phyloP scores from a whole-genome alignment of 1,140 invertebrate genomes.

The Lanistes nyassanus region DNA sequence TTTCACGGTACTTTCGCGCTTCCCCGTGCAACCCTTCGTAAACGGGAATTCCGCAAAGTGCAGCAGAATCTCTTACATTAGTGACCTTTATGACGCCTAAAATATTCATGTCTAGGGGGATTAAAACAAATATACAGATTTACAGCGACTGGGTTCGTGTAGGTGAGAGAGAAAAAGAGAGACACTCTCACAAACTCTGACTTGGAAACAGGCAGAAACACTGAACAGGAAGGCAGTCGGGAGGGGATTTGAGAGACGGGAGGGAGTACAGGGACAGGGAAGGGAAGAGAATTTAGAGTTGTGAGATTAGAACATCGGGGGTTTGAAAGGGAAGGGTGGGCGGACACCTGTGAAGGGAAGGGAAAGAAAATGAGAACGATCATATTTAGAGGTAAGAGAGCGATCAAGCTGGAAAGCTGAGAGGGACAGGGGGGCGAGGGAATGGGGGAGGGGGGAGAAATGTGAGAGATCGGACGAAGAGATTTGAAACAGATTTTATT shows the following conservation, averaged over 20 bases:
- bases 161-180: neutral
- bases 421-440: neutral
- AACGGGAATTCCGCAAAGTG: neutral
- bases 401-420: neutral
- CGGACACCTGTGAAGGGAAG: neutral
- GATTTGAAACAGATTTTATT: too few species aligned
- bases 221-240: neutral
- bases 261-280: too few species aligned
- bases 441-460: neutral
- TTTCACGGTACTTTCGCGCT: neutral
- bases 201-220: neutral
- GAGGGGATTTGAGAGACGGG: neutral
- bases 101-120: too few species aligned
- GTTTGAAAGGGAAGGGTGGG: neutral
- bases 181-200: neutral
- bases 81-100: too few species aligned
- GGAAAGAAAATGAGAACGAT: neutral
- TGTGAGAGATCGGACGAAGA: neutral
- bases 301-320: too few species aligned
- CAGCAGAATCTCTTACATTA: too few species aligned
- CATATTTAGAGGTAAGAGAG: neutral
- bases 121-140: neutral
- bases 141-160: neutral
- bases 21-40: neutral
- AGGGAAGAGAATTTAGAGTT: too few species aligned